Conservation (phyloP, 1,140 invertebrate genomes). For the Patella vulgata region DNA sequence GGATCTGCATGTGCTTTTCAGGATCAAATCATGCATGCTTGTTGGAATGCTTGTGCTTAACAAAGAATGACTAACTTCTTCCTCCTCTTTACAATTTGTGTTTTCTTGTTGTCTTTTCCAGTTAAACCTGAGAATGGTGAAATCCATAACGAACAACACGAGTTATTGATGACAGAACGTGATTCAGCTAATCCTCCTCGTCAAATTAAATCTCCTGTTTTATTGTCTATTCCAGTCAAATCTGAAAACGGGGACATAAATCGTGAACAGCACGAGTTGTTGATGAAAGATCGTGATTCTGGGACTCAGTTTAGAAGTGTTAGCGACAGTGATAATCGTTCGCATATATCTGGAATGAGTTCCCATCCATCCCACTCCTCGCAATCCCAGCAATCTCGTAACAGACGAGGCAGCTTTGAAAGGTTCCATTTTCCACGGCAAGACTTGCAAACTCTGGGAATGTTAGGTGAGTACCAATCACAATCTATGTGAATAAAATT, state of each 20-base stretch:
- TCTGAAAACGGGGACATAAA: slow-evolving; percentile 72
- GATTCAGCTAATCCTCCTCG: too few species aligned
- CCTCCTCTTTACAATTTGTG: too few species aligned
- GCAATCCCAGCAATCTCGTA: slow-evolving; percentile 69
- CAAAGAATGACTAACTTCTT: too few species aligned
- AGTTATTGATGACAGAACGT: slow-evolving; percentile 57
- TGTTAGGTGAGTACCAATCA: slow-evolving; percentile 74
- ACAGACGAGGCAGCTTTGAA: slow-evolving; percentile 76
- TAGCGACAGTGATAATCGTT: slow-evolving; percentile 81
- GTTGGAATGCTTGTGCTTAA: too few species aligned
- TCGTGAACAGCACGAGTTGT: slow-evolving; percentile 65
- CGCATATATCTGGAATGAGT: slow-evolving; percentile 72
- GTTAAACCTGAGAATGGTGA: slow-evolving; percentile 71
- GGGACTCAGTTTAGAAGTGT: slow-evolving; percentile 68
- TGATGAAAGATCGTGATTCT: slow-evolving; percentile 58
- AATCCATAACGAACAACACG: slow-evolving; percentile 65
- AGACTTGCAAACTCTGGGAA: slow-evolving; percentile 81
- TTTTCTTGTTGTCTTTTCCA: too few species aligned
- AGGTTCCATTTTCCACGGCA: slow-evolving; percentile 78
- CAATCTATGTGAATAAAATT: too few species aligned
- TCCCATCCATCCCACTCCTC: slow-evolving; percentile 62
- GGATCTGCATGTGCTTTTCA: too few species aligned
- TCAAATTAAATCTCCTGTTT: too few species aligned
- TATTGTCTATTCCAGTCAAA: slow-evolving; percentile 25
- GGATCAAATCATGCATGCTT: too few species aligned